These are phyloP conservation scores for Dipus sagitta DNA, from an alignment of 2,797 vertebrate genomes.

Conservation along the genomic window DNA sequence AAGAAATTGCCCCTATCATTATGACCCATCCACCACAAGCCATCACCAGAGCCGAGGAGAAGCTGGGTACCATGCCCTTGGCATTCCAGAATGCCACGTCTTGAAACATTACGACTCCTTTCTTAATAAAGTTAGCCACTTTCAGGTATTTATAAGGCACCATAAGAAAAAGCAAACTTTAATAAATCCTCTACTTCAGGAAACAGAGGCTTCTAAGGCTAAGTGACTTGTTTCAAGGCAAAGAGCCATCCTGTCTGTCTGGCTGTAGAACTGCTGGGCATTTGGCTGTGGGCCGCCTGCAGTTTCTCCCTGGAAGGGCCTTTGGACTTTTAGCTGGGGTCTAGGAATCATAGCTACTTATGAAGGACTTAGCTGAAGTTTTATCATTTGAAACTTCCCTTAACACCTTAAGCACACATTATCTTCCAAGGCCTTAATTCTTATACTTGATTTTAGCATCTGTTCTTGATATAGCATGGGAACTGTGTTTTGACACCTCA, in stretches of 20 bases:
- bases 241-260: neutral
- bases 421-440: neutral
- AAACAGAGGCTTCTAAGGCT: neutral
- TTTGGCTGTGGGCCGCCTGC: neutral
- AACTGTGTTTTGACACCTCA: neutral
- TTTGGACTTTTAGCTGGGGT: neutral
- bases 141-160: neutral
- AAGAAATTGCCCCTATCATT: neutral
- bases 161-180: neutral
- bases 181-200: neutral
- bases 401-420: neutral
- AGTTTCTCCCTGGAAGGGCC: neutral
- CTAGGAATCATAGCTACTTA: neutral
- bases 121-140: neutral
- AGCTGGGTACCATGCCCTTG: neutral
- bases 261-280: too few species aligned
- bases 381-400: neutral
- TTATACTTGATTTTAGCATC: neutral
- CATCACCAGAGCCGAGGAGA: neutral
- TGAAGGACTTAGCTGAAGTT: neutral
- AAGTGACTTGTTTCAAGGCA: neutral
- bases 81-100: too few species aligned
- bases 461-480: neutral
- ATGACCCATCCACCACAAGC: neutral
- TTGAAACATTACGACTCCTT: neutral